Evolutionary conservation across 2,797 vertebrate species (phyloP), one percentile per base, ranked within the genome.

Genomic region (Phoeniculus purpureus): DNA sequence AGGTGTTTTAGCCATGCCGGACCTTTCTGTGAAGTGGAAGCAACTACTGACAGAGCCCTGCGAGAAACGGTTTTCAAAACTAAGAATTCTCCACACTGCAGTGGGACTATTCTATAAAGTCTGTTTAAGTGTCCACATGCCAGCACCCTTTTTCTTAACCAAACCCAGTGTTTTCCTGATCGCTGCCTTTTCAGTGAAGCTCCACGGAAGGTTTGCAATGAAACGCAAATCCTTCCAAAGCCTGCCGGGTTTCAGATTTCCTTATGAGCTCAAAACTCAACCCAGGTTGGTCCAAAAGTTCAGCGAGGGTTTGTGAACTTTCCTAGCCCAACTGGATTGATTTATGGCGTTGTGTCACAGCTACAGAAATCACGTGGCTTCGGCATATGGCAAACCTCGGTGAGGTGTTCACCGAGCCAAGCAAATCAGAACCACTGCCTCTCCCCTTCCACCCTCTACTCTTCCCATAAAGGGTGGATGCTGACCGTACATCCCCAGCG

Each of bases 271-370:
- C 27, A 34, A 96, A 93, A 94, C 89, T 93, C 22, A 58, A 96
- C 76, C 91, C 92, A 91, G 27, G 20, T 91, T 94, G 37, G 47
- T 83, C 94, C 90, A 93, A 79, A 95, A 92, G 94, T 95, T 94
- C 95, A 95, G 72, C 71, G 50, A 83, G 84, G 90, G 95, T 96
- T 95, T 81, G 60, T 96, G 94, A 96, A 96, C 94, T 93, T 89
- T 92, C 56, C 84, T 79, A 86, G 90, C 89, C 84, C 87, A 95
- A 92, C 85, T 78, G 86, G 76, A 80, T 89, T 96, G 95, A 95
- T 95, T 96, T 96, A 95, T 92, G 81, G 31, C 60, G 86, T 92
- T 81, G 58, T 95, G 93, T 93, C 85, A 87, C 78, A 90, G 82
- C 87, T 81, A 81, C 79, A 87, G 74, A 71, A 81, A 81, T 79